A percentile compares a stretch with the other conserved stretches of the same genome.
Conservation (phyloP, 2,888 invertebrate species). For the Temnothorax ravouxi region DNA sequence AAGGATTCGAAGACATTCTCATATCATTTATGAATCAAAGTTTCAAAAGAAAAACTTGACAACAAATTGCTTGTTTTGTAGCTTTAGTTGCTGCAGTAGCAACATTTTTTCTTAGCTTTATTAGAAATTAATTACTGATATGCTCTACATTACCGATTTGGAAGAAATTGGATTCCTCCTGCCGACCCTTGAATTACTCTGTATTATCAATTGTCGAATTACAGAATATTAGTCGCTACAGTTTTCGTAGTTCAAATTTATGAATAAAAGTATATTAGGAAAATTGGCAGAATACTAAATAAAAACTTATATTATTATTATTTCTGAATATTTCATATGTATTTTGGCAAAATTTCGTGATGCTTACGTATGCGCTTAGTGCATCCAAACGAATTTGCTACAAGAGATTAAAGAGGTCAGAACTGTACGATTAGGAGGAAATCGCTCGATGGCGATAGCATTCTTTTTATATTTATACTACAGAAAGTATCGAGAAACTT, state of each 20-base stretch:
- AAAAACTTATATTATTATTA: not conserved
- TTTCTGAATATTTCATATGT: not conserved
- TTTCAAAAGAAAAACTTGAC: not conserved
- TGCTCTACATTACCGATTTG: not conserved
- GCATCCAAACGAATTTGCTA: constrained; percentile 12
- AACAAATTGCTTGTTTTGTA: not conserved
- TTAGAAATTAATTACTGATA: not conserved
- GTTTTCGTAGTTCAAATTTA: not conserved
- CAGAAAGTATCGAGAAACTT: not conserved
- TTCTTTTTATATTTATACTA: constrained; percentile 53
- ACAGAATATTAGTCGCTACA: not conserved
- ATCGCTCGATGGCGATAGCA: not conserved
- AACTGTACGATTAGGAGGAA: constrained; percentile 14
- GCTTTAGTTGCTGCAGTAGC: not conserved
- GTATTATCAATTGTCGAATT: constrained; percentile 6
- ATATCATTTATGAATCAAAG: not conserved
- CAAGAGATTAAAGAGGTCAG: not conserved
- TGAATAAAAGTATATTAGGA: not conserved
- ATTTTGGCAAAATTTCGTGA: constrained; percentile 15
- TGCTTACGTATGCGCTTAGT: not conserved
- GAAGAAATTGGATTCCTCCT: not conserved
- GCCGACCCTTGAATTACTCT: not conserved
- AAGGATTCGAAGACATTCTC: not conserved
- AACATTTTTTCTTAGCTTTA: not conserved
- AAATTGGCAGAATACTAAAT: constrained; percentile 6